A percentile compares a stretch with the other conserved stretches of the same genome.
Evolutionary conservation across 2,888 invertebrate species (phyloP).

Genomic region (Chrysina gloriosa): DNA sequence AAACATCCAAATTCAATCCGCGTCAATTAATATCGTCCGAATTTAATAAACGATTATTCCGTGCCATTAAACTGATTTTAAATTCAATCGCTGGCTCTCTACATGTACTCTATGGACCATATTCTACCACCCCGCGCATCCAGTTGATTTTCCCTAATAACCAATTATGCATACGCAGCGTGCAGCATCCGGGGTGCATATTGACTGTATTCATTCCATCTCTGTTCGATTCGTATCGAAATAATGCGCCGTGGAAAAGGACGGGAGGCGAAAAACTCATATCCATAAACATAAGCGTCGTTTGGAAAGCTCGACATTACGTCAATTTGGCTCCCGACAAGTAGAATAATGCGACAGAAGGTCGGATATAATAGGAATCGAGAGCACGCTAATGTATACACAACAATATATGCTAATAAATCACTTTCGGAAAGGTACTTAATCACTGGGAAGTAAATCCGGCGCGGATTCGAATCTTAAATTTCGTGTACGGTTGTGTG

Average conservation of each 20-base stretch:
- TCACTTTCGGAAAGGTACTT: not conserved
- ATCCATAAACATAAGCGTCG: conserved; percentile 61
- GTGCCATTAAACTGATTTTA: conserved; percentile 60
- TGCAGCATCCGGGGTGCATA: conserved; percentile 36
- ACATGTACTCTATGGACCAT: no score
- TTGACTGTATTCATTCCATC: not conserved
- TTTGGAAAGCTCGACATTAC: conserved; percentile 58
- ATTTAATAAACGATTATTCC: conserved; percentile 51
- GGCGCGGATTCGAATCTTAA: no score
- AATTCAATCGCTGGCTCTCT: conserved; percentile 59
- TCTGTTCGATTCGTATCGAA: not conserved
- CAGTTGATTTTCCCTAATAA: conserved; percentile 50
- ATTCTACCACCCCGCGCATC: conserved; percentile 3
- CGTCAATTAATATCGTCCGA: conserved; percentile 17
- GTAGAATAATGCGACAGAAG: conserved; percentile 64
- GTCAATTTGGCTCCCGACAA: conserved; percentile 65
- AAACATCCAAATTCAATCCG: not conserved
- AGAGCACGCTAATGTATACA: conserved; percentile 6
- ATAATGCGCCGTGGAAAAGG: not conserved
- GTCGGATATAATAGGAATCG: conserved; percentile 48
- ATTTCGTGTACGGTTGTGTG: no score
- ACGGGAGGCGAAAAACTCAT: conserved; percentile 50
- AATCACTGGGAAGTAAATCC: not conserved
- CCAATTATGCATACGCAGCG: conserved; percentile 60
- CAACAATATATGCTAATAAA: conserved; percentile 18